A percentile compares a stretch with the other conserved stretches of the same genome.
phyloP scores from a whole-genome alignment of 64 coral and sea anemone species.

The Acropora yongei region DNA sequence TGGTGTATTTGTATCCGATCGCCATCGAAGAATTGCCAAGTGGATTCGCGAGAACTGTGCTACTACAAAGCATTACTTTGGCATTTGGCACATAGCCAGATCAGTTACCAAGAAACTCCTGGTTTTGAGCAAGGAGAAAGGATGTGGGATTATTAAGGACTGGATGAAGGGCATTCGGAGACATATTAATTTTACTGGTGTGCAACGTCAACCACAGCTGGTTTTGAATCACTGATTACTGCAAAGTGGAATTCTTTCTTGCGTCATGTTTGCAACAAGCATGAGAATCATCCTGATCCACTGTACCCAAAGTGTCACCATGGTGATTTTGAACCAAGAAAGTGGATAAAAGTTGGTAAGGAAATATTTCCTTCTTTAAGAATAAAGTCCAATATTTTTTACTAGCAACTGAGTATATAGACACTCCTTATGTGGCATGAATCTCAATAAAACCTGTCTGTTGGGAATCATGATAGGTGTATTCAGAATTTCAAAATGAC shows the following conservation, averaged over 20 bases:
- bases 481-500: too few relatives aligned
- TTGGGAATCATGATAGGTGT: too few relatives aligned
- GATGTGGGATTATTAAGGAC: neutral
- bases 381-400: too few relatives aligned
- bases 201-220: neutral
- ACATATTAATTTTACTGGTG: slow-evolving; percentile 43
- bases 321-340: neutral
- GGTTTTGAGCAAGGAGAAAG: neutral
- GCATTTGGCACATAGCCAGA: neutral
- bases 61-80: neutral
- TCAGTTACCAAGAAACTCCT: slow-evolving; percentile 1
- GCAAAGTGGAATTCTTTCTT: slow-evolving; percentile 29
- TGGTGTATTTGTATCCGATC: slow-evolving; percentile 8
- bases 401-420: too few relatives aligned
- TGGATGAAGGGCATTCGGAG: slow-evolving; percentile 13
- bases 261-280: slow-evolving; percentile 1
- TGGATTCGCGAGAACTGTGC: neutral
- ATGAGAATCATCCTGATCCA: neutral
- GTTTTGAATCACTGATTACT: neutral
- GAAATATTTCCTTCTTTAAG: neutral
- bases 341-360: neutral
- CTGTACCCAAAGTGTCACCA: neutral
- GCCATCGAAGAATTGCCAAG: slow-evolving; percentile 45
- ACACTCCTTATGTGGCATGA: too few relatives aligned
- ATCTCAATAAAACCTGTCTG: too few relatives aligned